Conservation (phyloP, 2,113 vertebrate species). For the Lampris megalopsis region DNA sequence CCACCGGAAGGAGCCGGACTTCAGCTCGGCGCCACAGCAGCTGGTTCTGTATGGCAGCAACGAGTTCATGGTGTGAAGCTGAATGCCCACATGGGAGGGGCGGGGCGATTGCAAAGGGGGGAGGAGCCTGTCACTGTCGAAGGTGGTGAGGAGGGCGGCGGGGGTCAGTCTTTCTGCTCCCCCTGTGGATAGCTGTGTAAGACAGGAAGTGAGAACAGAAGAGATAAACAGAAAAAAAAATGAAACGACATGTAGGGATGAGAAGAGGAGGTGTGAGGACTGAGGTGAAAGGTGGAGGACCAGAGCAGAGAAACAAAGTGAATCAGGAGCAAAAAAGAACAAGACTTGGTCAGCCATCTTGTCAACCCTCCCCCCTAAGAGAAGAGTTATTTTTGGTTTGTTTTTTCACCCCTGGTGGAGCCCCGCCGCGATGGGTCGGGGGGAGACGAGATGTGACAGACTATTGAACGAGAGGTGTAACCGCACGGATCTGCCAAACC, state of each 20-base stretch:
- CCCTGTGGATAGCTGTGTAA: background rate
- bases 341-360: conserved; percentile 2
- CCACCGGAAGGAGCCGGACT: conserved; percentile 85
- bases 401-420: conserved; percentile 47
- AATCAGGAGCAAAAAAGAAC: conserved; percentile 1
- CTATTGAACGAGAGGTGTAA: background rate
- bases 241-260: conserved; percentile 7
- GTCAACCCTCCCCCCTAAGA: conserved; percentile 5
- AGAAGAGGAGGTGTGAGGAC: conserved; percentile 1
- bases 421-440: conserved; percentile 23
- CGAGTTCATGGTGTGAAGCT: conserved; percentile 94
- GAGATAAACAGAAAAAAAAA: background rate
- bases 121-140: conserved; percentile 18
- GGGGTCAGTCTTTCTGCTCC: conserved; percentile 2
- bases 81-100: background rate
- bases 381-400: background rate
- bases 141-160: conserved; percentile 46
- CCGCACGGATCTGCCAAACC: conserved; percentile 57
- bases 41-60: conserved; percentile 91
- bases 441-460: conserved; percentile 8
- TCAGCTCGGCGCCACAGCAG: conserved; percentile 81
- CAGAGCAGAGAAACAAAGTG: conserved; percentile 12
- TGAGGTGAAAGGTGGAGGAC: conserved; percentile 20
- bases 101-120: conserved; percentile 7
- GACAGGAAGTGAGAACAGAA: background rate